These are phyloP conservation scores for Tachystola acroxantha DNA, from an alignment of 2,888 invertebrate genomes.

Conservation along the genomic window DNA sequence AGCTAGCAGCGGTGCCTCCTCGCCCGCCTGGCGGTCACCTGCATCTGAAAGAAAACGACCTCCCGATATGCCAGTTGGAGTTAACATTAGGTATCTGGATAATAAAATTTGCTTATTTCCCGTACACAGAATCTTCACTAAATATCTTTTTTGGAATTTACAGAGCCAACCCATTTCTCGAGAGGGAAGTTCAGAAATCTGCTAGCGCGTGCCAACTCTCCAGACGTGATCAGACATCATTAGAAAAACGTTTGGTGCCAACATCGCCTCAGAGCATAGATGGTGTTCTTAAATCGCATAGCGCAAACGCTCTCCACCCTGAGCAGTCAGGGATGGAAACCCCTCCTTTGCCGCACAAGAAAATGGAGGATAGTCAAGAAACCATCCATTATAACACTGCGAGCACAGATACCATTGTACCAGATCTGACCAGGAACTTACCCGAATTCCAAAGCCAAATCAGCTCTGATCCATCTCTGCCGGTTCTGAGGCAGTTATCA, in stretches of 20 bases:
- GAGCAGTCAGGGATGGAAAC: slow-evolving; percentile 29
- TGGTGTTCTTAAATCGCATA: slow-evolving; percentile 65
- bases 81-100: slow-evolving; percentile 70
- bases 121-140: no score
- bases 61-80: slow-evolving; percentile 69
- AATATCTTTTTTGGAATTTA: no score
- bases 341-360: slow-evolving; percentile 19
- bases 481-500: slow-evolving; percentile 49
- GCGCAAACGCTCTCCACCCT: slow-evolving; percentile 63
- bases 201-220: slow-evolving; percentile 78
- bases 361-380: slow-evolving; percentile 50
- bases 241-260: slow-evolving; percentile 45
- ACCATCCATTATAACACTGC: slow-evolving; percentile 42
- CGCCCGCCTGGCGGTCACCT: slow-evolving; percentile 83
- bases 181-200: slow-evolving; percentile 81
- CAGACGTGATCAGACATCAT: slow-evolving; percentile 51
- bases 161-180: slow-evolving; percentile 74
- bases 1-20: slow-evolving; percentile 80
- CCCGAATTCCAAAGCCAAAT: slow-evolving; percentile 24
- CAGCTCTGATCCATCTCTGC: slow-evolving; percentile 25
- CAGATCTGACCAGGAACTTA: slow-evolving; percentile 34
- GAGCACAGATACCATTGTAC: slow-evolving; percentile 61
- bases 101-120: no score
- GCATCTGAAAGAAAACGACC: slow-evolving; percentile 78
- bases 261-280: slow-evolving; percentile 35